Percentiles rank a stretch among this genome's conserved stretches.
Evolutionary conservation across 2,113 vertebrate species (phyloP).

Genomic region (Oncorhynchus tshawytscha): DNA sequence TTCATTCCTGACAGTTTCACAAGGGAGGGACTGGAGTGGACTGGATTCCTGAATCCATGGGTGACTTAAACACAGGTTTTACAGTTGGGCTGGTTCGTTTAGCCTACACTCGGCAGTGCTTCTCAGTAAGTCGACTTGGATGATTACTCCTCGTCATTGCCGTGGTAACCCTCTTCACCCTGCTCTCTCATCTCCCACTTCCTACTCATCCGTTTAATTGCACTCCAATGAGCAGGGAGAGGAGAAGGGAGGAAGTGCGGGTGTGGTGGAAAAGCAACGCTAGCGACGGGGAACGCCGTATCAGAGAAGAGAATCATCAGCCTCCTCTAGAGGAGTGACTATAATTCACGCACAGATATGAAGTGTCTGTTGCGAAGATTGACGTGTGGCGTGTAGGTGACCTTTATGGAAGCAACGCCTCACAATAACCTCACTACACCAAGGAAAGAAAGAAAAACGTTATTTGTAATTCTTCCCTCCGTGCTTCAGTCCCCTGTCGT

Average conservation of each 20-base stretch:
- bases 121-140: conserved; percentile 1
- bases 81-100: conserved; percentile 48
- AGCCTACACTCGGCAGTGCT: conserved; percentile 20
- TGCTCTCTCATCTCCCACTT: conserved; percentile 12
- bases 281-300: conserved; percentile 7
- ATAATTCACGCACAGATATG: conserved; percentile 7
- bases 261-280: conserved; percentile 45
- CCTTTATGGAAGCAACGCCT: background rate
- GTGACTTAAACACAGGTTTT: conserved; percentile 57
- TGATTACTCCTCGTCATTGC: conserved; percentile 16
- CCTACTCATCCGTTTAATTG: conserved; percentile 53
- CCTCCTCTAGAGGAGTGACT: too few species aligned
- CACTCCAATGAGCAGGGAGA: conserved; percentile 41
- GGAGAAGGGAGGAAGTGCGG: conserved; percentile 34
- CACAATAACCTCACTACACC: background rate
- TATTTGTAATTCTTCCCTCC: background rate
- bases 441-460: background rate
- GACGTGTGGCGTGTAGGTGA: background rate
- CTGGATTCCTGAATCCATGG: conserved; percentile 11
- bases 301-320: background rate
- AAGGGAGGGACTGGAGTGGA: conserved; percentile 16
- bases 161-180: conserved; percentile 20
- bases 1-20: conserved; percentile 17
- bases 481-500: background rate
- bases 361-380: background rate